Evolutionary conservation across 2,888 invertebrate species (phyloP), one percentile per base, ranked within the genome.

Genomic region (Timema cristinae): DNA sequence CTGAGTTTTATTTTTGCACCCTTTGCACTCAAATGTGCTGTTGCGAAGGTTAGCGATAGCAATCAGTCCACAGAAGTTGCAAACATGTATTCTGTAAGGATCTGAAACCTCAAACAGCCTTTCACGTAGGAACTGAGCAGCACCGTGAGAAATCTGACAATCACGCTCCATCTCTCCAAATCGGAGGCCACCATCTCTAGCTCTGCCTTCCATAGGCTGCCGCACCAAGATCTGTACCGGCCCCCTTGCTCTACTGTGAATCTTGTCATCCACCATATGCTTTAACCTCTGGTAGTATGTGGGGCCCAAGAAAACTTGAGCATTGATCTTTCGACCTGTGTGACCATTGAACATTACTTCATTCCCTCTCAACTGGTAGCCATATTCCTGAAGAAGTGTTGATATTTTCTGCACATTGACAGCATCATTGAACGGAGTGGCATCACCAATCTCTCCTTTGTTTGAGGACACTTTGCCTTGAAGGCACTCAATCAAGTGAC

Each of bases 121-220:
- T 83, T 99, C 99, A 51, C 98, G 87, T 66, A 99, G 85, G 81
- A 99, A 97, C 82, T 97, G 96, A 0, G 96, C 94, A 0, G 99
- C 98, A 59, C 99, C 98, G 81, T 99, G 98, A 74, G 98, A 95
- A 79, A 99, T 99, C 85, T 99, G 98, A 85, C 99, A 99, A 89
- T 99, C 99, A 61, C 99, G 94, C 84, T 99, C 99, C 99, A 99
- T 99, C 84, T 99, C 99, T 74, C 99, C 99, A 81, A 99, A 99
- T 87, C 99, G 98, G 75, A 99, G 85, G 73, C 99, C 99, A 79
- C 99, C 99, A 83, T 99, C 99, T 77, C 90, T 89, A 61, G 98
- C 98, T 84, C 99, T 90, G 81, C 99, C 99, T 84, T 99, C 99
- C 98, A 98, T 98, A 79, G 99, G 99, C 82, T 99, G 99, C 77